Evolutionary conservation across 64 coral and sea anemone genomes (phyloP), one percentile per base, ranked within the genome.

Genomic region (Acropora tenuis): DNA sequence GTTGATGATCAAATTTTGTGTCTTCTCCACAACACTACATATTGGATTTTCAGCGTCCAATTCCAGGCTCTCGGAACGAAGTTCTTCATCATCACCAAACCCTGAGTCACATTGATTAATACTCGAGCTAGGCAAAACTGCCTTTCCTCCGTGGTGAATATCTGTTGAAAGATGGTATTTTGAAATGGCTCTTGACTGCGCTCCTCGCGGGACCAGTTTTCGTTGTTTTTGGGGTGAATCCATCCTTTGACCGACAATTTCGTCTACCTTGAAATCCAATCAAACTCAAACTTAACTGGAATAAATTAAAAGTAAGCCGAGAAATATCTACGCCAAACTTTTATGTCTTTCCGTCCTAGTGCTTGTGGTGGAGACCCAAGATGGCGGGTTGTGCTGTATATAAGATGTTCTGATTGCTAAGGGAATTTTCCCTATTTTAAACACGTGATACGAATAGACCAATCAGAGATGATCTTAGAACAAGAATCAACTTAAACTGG

Each of bases 61-160:
- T 76, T 88, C 81, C 47, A 80, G 80, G 73, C 88, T 93, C 59
- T 40, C n/a, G 8, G 50, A 69, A 41, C 80, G 80, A 12, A 89
- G 48, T n/a, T 93, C 88, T 9, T 89, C 80, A 42, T 85, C 90
- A 75, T 94, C 95, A 5, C 57, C 83, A 87, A 97, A 94, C 18
- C 95, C 95, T 41, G 95, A 97, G 79, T 97, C 95, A 80, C 90
- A 93, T 66, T 93, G 91, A 16, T 87, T 76, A 46, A 18, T 15
- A 65, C 40, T 5, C 12, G 76, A 44, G 47, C 50, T 30, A 18
- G 46, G 16, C n/a, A 52, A 89, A 17, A 86, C 74, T n/a, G 50
- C 60, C 19, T 52, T 90, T 79, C 40, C 76, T 82, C 57, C 61
- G 16, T 5, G 16, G 40, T 3, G 30, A 30, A 30, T 30, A 41